Conservation (phyloP, 2,797 vertebrate species). For the Phoxinus dragarum region DNA sequence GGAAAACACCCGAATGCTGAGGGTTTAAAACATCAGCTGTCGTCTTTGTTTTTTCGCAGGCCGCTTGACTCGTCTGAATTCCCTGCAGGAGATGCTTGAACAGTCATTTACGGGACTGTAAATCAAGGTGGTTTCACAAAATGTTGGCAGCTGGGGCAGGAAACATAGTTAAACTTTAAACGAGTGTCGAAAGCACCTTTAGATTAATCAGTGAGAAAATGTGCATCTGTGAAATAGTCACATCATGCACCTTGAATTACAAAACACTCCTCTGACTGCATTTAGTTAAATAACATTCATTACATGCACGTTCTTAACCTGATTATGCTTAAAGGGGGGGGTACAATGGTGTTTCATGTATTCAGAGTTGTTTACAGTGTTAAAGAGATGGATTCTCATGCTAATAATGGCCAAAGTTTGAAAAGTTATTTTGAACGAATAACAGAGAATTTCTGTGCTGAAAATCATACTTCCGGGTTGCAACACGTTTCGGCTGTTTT, state of each 20-base stretch:
- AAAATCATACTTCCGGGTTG: too few species aligned
- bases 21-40: constrained; percentile 25
- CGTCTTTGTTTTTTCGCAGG: constrained; percentile 12
- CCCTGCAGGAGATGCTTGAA: neutral
- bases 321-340: neutral
- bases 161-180: constrained; percentile 4
- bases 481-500: too few species aligned
- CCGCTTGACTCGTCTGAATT: constrained; percentile 9
- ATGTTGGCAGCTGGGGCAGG: neutral
- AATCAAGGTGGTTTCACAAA: constrained; percentile 3
- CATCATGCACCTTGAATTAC: neutral
- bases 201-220: neutral
- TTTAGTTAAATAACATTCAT: neutral
- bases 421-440: too few species aligned
- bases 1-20: constrained; percentile 11
- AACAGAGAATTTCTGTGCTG: too few species aligned
- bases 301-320: neutral
- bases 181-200: neutral
- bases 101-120: neutral
- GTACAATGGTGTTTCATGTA: too few species aligned
- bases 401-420: too few species aligned
- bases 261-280: neutral
- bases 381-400: too few species aligned
- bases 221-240: constrained; percentile 8
- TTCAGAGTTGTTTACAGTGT: too few species aligned